Base-by-base conservation (phyloP, 2,113 vertebrate genomes). In the Hippocampus barbouri region DNA sequence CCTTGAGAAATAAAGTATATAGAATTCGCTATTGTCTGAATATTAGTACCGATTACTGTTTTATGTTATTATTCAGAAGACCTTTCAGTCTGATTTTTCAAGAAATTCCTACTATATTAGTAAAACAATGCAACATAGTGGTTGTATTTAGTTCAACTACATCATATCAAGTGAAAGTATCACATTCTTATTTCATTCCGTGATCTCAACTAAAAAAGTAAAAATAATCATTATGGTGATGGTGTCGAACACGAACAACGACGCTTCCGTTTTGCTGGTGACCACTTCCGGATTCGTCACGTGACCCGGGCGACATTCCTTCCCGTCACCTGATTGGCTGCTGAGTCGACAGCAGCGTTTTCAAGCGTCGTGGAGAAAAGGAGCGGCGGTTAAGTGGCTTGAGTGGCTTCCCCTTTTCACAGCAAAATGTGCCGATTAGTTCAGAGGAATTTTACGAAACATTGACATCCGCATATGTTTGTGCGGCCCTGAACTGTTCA, bases 271-370 rank as follows among this genome's bases (percentile, higher is more conserved):
- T 2, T 18, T 6, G 25, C 1, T 6, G 3, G 38, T 0, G 2
- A 9, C 12, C 21, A 10, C 63, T 47, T 47, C 64, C 64, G 3
- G 14, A 1, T 27, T 25, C 3, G 1, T 59, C 73, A 81, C 30
- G 68, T 81, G 78, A 81, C 40, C 8, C 20, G 30, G 12, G 38
- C 8, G 10, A 21, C 3, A 9, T 65, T 14, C 21, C 5, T 3
- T 34, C 27, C 5, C 8, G 43, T 47, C 23, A 54, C 45, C 57
- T 85, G 73, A 86, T 86, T 88, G 88, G 86, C 68, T 77, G 30
- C 49, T 14, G 38, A 21, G 2, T 41, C 5, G 0, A 14, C 60
- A 56, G 72, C 69, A 65, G 60, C 1, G 75, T 72, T 88, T 87
- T 83, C 51, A 82, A 86, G 12, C 23, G 49, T 63, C 21, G 0